phyloP scores from a whole-genome alignment of 2,113 vertebrate species.

The Eptesicus fuscus region DNA sequence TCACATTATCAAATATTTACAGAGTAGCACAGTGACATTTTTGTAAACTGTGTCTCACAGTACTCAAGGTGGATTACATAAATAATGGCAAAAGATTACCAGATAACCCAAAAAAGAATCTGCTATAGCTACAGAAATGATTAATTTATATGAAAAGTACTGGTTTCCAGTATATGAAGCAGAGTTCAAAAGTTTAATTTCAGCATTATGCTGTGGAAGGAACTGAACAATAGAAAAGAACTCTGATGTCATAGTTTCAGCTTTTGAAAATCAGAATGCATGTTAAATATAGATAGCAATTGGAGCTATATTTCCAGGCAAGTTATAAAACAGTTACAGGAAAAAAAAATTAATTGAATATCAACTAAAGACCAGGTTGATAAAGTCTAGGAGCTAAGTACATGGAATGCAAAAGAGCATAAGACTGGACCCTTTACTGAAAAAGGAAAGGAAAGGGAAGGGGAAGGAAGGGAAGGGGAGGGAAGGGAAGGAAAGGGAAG shows the following conservation, averaged over 20 bases:
- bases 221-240: background rate
- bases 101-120: background rate
- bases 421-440: background rate
- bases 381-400: background rate
- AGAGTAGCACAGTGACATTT: background rate
- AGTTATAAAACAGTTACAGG: background rate
- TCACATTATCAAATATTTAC: background rate
- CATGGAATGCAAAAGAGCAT: background rate
- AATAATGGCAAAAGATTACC: background rate
- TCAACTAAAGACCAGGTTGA: background rate
- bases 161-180: background rate
- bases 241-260: background rate
- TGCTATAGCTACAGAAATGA: background rate
- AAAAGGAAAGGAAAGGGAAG: accelerated
- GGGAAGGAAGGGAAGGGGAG: too few relatives aligned
- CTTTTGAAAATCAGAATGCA: background rate
- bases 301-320: background rate
- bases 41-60: background rate
- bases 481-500: too few relatives aligned
- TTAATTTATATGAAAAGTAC: background rate
- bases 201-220: background rate
- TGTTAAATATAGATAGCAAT: background rate
- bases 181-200: background rate
- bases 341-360: background rate
- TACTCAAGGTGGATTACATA: background rate